phyloP scores from a whole-genome alignment of 2,888 invertebrate genomes.

The Apamea epomidion region DNA sequence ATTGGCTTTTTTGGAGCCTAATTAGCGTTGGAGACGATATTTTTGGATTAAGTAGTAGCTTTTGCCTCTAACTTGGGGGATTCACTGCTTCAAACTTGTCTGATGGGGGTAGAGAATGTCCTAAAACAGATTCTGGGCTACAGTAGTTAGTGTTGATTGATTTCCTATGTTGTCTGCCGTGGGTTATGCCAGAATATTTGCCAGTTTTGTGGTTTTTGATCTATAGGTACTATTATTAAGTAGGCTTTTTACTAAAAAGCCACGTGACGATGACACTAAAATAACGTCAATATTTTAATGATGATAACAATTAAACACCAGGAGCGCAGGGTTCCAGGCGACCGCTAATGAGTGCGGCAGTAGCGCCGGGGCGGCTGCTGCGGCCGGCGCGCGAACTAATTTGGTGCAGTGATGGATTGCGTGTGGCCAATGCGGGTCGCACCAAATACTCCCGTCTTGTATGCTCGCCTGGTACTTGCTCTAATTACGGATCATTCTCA shows the following conservation, averaged over 20 bases:
- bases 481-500: constrained; percentile 68
- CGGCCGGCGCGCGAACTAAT: constrained; percentile 86
- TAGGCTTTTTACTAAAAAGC: constrained; percentile 15
- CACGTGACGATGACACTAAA: constrained; percentile 42
- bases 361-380: constrained; percentile 83
- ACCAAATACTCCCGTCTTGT: constrained; percentile 70
- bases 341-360: constrained; percentile 89
- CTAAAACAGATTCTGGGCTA: not conserved
- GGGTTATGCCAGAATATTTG: not conserved
- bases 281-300: constrained; percentile 67
- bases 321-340: constrained; percentile 75
- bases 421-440: constrained; percentile 68
- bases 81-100: not conserved
- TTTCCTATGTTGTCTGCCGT: not conserved
- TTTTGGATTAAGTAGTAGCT: not conserved
- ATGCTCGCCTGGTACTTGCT: constrained; percentile 71
- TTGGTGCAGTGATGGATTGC: constrained; percentile 86
- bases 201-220: not conserved
- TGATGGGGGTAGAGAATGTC: no score
- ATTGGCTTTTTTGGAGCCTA: constrained; percentile 55
- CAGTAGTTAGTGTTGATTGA: not conserved
- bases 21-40: constrained; percentile 35
- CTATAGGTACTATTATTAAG: not conserved
- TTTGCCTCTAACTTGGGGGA: not conserved
- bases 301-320: constrained; percentile 75